These are phyloP conservation scores for Sisyra terminalis DNA, from an alignment of 2,888 invertebrate genomes.

Conservation along the genomic window DNA sequence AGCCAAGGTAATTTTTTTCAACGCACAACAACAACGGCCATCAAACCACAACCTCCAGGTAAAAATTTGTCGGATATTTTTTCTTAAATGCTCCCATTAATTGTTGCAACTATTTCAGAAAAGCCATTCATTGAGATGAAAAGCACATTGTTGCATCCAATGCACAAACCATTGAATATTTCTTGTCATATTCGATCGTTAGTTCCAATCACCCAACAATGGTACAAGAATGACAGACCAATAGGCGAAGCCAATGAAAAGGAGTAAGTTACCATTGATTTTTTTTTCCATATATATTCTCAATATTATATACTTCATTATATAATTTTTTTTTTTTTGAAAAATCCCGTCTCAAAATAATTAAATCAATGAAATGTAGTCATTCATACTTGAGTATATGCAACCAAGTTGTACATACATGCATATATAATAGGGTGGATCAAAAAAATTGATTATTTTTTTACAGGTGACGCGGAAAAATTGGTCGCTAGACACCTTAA, in stretches of 20 bases:
- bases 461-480: too few relatives aligned
- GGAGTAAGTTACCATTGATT: constrained; percentile 12
- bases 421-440: too few relatives aligned
- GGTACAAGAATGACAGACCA: constrained; percentile 27
- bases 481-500: too few relatives aligned
- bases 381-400: too few relatives aligned
- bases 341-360: too few relatives aligned
- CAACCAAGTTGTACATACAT: too few relatives aligned
- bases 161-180: constrained; percentile 32
- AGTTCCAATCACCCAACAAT: constrained; percentile 39
- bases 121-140: constrained; percentile 11
- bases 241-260: constrained; percentile 10
- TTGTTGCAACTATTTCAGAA: constrained; percentile 12
- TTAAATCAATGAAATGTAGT: too few relatives aligned
- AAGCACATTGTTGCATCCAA: constrained; percentile 15
- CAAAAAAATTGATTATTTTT: too few relatives aligned
- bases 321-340: too few relatives aligned
- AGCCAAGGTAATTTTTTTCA: constrained; percentile 39
- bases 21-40: constrained; percentile 46
- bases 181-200: constrained; percentile 42
- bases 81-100: constrained; percentile 4
- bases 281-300: constrained; percentile 5
- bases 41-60: constrained; percentile 41
- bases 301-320: too few relatives aligned
- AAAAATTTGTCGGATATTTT: constrained; percentile 10